Evolutionary conservation across 2,113 vertebrate genomes (phyloP).

Genomic region (Suncus etruscus): DNA sequence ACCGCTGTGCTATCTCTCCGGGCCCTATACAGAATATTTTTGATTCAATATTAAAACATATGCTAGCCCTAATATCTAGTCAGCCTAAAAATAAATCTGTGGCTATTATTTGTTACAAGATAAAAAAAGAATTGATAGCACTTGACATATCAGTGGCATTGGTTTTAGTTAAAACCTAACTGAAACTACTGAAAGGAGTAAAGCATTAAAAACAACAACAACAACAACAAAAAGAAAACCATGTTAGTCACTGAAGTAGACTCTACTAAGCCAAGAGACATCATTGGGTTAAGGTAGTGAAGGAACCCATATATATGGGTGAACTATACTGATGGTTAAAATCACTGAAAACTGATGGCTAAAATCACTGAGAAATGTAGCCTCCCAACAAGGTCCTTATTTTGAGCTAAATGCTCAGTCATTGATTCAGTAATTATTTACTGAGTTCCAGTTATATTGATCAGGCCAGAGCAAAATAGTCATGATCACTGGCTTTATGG

Average conservation of each 20-base stretch:
- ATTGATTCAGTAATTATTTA: constrained; percentile 73
- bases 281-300: neutral
- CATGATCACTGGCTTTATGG: neutral
- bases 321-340: neutral
- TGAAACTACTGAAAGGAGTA: constrained; percentile 51
- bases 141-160: constrained; percentile 28
- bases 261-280: neutral
- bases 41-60: constrained; percentile 58
- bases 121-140: neutral
- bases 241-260: neutral
- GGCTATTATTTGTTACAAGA: constrained; percentile 14
- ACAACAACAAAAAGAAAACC: neutral
- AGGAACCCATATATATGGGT: neutral
- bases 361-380: too few species aligned
- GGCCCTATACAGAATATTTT: constrained; percentile 57
- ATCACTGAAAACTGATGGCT: neutral
- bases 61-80: constrained; percentile 13
- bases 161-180: constrained; percentile 43
- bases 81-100: constrained; percentile 42
- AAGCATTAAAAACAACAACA: neutral
- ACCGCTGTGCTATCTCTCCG: too few species aligned
- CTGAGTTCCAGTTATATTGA: constrained; percentile 46
- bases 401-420: constrained; percentile 41
- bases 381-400: constrained; percentile 30
- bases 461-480: constrained; percentile 37